phyloP scores from a whole-genome alignment of 2,888 invertebrate species.

The Pristionchus mayeri region DNA sequence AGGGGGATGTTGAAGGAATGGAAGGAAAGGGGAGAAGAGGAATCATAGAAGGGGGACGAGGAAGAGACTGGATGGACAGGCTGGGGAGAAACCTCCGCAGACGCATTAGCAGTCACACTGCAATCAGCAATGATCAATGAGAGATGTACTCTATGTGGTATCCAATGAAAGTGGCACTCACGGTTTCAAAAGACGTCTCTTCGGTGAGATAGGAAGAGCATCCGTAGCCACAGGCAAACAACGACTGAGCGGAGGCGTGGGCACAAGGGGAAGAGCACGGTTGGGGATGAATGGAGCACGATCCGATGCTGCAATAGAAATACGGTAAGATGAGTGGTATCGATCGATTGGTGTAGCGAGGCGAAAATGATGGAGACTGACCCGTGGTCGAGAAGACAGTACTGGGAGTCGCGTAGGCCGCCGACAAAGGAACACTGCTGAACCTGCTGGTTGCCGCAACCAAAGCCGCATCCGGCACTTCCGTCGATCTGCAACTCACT shows the following conservation, averaged over 20 bases:
- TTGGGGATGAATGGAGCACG: slow-evolving; percentile 44
- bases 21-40: slow-evolving; percentile 22
- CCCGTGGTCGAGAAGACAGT: slow-evolving; percentile 31
- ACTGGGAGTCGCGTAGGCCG: slow-evolving; percentile 31
- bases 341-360: background rate
- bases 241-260: slow-evolving; percentile 6
- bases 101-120: slow-evolving; percentile 26
- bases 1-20: slow-evolving; percentile 21
- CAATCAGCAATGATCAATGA: background rate
- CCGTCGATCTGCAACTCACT: slow-evolving; percentile 23
- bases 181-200: slow-evolving; percentile 48
- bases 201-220: slow-evolving; percentile 30
- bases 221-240: slow-evolving; percentile 29
- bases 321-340: background rate
- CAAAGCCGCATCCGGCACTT: slow-evolving; percentile 39
- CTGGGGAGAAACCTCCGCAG: background rate
- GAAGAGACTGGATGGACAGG: slow-evolving; percentile 22
- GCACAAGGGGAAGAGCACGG: slow-evolving; percentile 44
- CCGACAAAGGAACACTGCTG: slow-evolving; percentile 22
- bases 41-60: background rate
- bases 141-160: background rate
- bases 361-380: background rate
- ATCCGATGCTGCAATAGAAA: slow-evolving; percentile 17
- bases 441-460: slow-evolving; percentile 1
- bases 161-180: background rate